Evolutionary conservation across 1,140 invertebrate genomes (phyloP), one percentile per base, ranked within the genome.

Genomic region (Eupristina koningsbergeri): DNA sequence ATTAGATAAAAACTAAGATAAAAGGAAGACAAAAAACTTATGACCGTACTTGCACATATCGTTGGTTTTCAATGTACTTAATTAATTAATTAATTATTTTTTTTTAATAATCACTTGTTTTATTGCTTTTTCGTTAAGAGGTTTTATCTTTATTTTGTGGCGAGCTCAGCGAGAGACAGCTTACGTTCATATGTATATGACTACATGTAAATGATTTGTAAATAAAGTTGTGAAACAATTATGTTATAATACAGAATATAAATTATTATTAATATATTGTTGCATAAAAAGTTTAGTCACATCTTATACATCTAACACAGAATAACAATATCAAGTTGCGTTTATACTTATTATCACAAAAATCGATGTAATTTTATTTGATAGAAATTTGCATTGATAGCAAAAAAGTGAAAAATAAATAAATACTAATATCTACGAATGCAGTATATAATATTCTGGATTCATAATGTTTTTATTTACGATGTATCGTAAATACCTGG

Each of bases 51-150:
- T 85, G 83, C 61, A 76, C 53, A 83, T 58, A 75, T 81, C 47
- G 76, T 86, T 69, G 81, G 58, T 71, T 85, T 85, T 86, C 86
- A 61, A 86, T 86, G 87, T 88, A 89, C 86, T 89, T 88, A 88
- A 88, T 84, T 73, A 63, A 11, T 80, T 84, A 71, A 75, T 84
- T 84, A 80, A 84, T 84, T 75, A 80, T 69, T 75, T 75, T 50
- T 75, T 84, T n/a, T n/a, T n/a, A n/a, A n/a, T n/a, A n/a, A 88
- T 84, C 76, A 63, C 22, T 80, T 84, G 77, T 80, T 84, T 84
- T 84, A 84, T 84, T 75, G 76, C 77, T 75, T 75, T 50, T 75
- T 84, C 50, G 83, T 84, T 84, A 80, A 75, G 41, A 61, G 69
- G 58, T 80, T 80, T 69, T 75, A 64, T 45, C 11, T 84, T 74